Base-by-base conservation (phyloP, 2,888 invertebrate species). In the Aporophyla lueneburgensis region DNA sequence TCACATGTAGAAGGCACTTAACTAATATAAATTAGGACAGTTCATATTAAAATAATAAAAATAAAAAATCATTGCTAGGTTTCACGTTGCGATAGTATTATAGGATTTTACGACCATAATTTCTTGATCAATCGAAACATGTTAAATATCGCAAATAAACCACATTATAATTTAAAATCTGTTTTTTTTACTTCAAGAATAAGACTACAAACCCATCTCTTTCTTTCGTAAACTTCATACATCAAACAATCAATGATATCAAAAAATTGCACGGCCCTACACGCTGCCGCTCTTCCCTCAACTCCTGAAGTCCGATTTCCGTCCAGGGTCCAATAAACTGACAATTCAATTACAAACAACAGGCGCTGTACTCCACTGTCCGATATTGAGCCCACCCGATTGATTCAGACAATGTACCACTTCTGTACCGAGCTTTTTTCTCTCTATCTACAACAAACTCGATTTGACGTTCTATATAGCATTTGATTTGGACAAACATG, bases 271-370 rank as follows among this genome's bases (percentile, higher is more conserved):
- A 9, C 53, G 5, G n/a, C 24, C 40, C 24, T 68, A 16, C 40
- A 72, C 82, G 79, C 83, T 74, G 16, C 53, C 87, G 68, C 84
- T 80, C 49, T 12, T 83, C 62, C 58, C 74, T 80, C 81, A 71
- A 70, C 46, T 62, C 62, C 59, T 75, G 75, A 67, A 78, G 76
- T 83, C 70, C 81, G 84, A 87, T 74, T 74, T 87, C 83, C 81
- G 88, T 79, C 90, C 80, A 79, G 93, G 92, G 93, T 76, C 89
- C 92, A 89, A 93, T 93, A 93, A 92, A 92, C 88, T 89, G 92
- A 92, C 92, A 90, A 93, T 93, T 93, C 93, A 93, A 93, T 93
- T 93, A 93, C 91, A 91, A 90, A 91, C 89, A 90, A 89, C 90
- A 82, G 76, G 74, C 90, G 74, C 90, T 85, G 87, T 88, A 89